A percentile compares a stretch with the other conserved stretches of the same genome.
These are phyloP conservation scores for Platalea minor DNA, from an alignment of 2,797 vertebrate genomes.

Conservation along the genomic window DNA sequence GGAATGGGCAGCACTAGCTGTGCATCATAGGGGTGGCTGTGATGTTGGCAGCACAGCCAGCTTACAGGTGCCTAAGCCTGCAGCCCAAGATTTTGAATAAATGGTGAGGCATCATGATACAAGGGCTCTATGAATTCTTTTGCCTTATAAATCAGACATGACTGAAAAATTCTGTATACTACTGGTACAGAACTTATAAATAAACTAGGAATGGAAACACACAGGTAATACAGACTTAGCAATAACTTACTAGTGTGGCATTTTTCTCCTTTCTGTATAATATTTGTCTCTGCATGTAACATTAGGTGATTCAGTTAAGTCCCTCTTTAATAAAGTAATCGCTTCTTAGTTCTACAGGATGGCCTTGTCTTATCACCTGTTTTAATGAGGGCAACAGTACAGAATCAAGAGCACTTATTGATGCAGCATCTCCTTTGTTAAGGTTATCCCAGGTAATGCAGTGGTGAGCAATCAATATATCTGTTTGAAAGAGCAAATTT, in stretches of 20 bases:
- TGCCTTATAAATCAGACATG: conserved; percentile 34
- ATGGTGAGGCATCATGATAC: conserved; percentile 1
- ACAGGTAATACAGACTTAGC: neutral
- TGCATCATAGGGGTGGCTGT: neutral
- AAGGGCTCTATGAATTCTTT: neutral
- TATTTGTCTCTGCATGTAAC: neutral
- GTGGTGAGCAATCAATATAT: conserved; percentile 2
- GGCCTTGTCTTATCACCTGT: neutral
- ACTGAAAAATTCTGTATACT: conserved; percentile 4
- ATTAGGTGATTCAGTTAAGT: neutral
- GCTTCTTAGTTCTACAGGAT: neutral
- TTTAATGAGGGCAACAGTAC: neutral
- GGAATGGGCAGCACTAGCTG: neutral
- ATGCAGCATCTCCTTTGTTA: neutral
- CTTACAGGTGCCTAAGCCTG: neutral
- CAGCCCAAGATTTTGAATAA: neutral
- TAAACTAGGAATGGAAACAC: conserved; percentile 45
- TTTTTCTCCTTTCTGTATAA: neutral
- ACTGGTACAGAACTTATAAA: conserved; percentile 28
- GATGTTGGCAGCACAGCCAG: neutral
- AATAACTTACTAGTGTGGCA: neutral
- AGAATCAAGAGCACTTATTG: neutral
- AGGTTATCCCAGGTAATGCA: neutral
- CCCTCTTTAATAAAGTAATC: neutral
- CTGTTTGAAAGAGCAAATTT: conserved; percentile 27